Percentiles rank a stretch among this genome's conserved stretches.
Conservation (phyloP, 2,113 vertebrate genomes). For the Micronycteris hirsuta region DNA sequence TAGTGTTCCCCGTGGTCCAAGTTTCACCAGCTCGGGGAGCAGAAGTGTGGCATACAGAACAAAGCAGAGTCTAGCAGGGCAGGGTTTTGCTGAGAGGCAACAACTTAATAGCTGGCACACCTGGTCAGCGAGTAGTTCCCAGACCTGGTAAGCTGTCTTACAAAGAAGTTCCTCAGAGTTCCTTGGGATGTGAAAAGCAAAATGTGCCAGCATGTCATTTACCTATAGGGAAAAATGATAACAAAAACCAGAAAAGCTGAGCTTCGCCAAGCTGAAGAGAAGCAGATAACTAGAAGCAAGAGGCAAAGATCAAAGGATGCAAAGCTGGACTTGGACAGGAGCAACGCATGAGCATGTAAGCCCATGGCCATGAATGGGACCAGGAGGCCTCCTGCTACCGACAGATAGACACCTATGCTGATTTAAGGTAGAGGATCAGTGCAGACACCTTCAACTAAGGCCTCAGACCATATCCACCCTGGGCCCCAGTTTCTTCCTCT, state of each 20-base stretch:
- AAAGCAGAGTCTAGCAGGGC: not conserved
- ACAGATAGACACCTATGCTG: accelerated
- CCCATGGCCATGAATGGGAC: accelerated
- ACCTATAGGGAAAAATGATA: not conserved
- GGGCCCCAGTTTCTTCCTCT: not conserved
- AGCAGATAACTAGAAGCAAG: not conserved
- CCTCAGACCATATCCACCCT: not conserved
- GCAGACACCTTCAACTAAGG: not conserved
- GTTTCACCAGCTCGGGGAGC: not conserved
- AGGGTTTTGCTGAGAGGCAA: not conserved
- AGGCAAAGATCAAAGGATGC: not conserved
- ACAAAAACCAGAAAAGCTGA: not conserved
- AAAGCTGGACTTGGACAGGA: not conserved
- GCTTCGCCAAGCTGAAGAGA: not conserved
- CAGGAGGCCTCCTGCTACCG: not conserved
- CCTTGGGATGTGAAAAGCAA: not conserved
- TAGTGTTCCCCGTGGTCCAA: no score
- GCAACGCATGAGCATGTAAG: not conserved
- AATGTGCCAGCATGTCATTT: not conserved
- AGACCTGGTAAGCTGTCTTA: not conserved
- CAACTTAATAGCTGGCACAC: not conserved
- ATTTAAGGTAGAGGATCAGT: not conserved
- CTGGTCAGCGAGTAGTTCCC: not conserved
- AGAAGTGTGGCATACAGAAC: not conserved
- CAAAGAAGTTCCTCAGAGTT: not conserved